A percentile compares a stretch with the other conserved stretches of the same genome.
phyloP scores from a whole-genome alignment of 1,140 invertebrate species.

The Calycopis cecrops region DNA sequence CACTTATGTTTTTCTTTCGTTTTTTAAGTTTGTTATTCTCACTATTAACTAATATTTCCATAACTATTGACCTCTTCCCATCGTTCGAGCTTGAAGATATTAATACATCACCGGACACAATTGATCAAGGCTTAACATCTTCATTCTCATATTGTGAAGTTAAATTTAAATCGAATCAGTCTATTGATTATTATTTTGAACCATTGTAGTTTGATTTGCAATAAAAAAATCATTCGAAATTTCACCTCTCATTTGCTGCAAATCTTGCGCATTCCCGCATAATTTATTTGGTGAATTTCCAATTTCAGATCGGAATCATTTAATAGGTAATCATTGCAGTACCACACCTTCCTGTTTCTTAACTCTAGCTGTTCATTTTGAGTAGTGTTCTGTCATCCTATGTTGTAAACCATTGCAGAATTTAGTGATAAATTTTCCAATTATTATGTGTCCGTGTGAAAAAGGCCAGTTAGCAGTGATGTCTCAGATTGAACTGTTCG shows the following conservation, averaged over 20 bases:
- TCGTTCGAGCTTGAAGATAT: constrained; percentile 13
- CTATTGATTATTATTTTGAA: too few relatives aligned
- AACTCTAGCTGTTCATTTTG: constrained; percentile 52
- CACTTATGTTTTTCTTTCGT: constrained; percentile 4
- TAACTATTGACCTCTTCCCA: constrained; percentile 7
- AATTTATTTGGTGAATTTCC: constrained; percentile 70
- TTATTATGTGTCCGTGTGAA: constrained; percentile 46
- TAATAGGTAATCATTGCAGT: constrained; percentile 72
- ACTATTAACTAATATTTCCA: constrained; percentile 15
- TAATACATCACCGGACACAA: not conserved
- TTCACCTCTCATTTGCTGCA: constrained; percentile 11
- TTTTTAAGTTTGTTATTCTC: constrained; percentile 11
- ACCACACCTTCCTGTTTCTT: constrained; percentile 46
- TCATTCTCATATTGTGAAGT: not conserved
- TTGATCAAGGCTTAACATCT: constrained; percentile 1
- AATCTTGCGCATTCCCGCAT: constrained; percentile 34
- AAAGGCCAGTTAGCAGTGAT: constrained; percentile 23
- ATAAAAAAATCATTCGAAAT: too few relatives aligned
- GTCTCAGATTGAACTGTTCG: not conserved
- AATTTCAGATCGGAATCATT: constrained; percentile 76
- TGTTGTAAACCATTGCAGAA: constrained; percentile 38
- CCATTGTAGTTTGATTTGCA: too few relatives aligned
- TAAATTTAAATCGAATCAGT: too few relatives aligned
- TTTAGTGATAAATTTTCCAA: constrained; percentile 45
- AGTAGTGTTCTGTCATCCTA: constrained; percentile 50